These are phyloP conservation scores for Drosophila nannoptera DNA, from an alignment of 1,140 invertebrate genomes.

Conservation along the genomic window DNA sequence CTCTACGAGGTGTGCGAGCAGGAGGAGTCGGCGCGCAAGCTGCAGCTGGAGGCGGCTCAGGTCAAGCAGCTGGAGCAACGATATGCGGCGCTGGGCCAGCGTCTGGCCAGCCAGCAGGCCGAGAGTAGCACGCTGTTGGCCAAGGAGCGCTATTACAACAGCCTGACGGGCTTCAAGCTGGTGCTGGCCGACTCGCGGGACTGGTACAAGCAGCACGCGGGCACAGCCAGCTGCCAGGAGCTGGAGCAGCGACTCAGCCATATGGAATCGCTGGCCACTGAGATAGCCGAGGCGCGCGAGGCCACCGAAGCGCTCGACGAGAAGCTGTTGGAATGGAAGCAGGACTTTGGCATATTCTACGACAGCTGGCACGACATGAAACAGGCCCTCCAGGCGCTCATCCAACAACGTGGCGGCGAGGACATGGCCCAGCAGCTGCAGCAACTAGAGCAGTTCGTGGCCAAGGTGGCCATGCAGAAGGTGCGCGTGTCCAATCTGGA, in stretches of 20 bases:
- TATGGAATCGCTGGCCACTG: slow-evolving; percentile 71
- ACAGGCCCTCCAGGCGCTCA: slow-evolving; percentile 64
- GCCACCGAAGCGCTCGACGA: slow-evolving; percentile 56
- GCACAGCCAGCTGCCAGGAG: slow-evolving; percentile 62
- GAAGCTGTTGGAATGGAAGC: slow-evolving; percentile 72
- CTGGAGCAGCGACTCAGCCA: slow-evolving; percentile 73
- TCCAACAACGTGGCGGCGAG: slow-evolving; percentile 74
- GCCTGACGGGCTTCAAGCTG: slow-evolving; percentile 74
- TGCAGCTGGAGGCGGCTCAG: slow-evolving; percentile 62
- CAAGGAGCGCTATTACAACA: slow-evolving; percentile 78
- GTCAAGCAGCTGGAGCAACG: slow-evolving; percentile 70
- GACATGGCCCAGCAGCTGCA: slow-evolving; percentile 36
- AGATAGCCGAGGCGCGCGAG: slow-evolving; percentile 65
- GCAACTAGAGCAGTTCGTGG: slow-evolving; percentile 71
- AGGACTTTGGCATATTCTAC: slow-evolving; percentile 74
- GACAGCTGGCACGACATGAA: slow-evolving; percentile 79
- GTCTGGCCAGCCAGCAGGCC: slow-evolving; percentile 46
- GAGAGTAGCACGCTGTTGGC: slow-evolving; percentile 53
- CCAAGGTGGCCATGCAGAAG: slow-evolving; percentile 79
- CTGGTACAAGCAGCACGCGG: slow-evolving; percentile 78
- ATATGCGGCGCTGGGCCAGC: slow-evolving; percentile 45
- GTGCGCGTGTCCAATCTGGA: slow-evolving; percentile 80
- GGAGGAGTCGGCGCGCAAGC: slow-evolving; percentile 57
- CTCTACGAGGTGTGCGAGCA: slow-evolving; percentile 69
- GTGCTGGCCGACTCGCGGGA: slow-evolving; percentile 75